phyloP scores from a whole-genome alignment of 35 echinoderm and acorn worm genomes.

The Chiridota heheva region DNA sequence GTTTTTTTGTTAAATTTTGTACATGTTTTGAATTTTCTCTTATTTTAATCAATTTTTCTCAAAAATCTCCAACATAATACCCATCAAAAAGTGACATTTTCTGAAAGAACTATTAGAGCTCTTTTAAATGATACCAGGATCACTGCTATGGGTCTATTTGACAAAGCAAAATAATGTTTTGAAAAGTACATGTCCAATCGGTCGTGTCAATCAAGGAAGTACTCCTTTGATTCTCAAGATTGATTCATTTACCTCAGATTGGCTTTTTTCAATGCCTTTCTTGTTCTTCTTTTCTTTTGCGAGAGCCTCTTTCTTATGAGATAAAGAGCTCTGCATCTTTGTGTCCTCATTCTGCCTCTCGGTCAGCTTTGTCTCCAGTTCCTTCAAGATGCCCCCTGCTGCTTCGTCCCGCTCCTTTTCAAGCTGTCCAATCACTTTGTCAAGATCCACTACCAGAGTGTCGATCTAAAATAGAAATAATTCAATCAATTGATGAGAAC shows the following conservation, averaged over 20 bases:
- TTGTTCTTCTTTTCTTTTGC: constrained; percentile 95
- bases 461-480: constrained; percentile 79
- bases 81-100: no score
- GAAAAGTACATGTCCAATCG: no score
- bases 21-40: no score
- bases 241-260: constrained; percentile 63
- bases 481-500: no score
- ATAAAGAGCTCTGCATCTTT: constrained; percentile 85
- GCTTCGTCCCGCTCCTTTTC: constrained; percentile 85
- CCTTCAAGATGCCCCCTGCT: constrained; percentile 73
- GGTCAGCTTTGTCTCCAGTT: constrained; percentile 60
- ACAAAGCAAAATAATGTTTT: no score
- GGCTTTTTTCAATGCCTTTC: constrained; percentile 87
- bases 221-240: background rate
- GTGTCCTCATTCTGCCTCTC: constrained; percentile 80
- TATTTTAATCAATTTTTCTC: no score
- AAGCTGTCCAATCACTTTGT: constrained; percentile 52
- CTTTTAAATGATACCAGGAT: no score
- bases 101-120: no score
- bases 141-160: no score
- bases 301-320: constrained; percentile 76
- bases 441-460: constrained; percentile 65
- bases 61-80: no score
- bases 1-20: no score
- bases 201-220: background rate